Conservation (phyloP, 2,888 invertebrate species). For the Crioceris asparagi region DNA sequence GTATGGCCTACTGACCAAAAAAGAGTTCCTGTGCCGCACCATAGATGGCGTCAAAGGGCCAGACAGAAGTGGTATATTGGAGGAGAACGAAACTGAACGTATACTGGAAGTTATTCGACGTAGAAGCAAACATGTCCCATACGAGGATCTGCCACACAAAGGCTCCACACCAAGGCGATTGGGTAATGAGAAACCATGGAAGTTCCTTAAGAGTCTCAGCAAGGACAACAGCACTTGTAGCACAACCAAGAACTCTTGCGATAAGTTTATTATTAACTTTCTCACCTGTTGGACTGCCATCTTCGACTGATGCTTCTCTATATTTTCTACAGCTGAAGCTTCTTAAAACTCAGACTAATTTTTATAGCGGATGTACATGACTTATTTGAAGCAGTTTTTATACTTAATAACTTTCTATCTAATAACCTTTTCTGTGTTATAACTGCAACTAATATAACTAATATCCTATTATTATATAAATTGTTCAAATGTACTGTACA, state of each 20-base stretch:
- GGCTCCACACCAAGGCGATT: conserved; percentile 25
- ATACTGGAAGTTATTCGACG: conserved; percentile 32
- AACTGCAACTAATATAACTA: too few relatives aligned
- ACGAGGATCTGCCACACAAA: conserved; percentile 28
- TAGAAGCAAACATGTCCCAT: conserved; percentile 26
- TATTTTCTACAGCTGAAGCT: too few relatives aligned
- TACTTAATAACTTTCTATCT: too few relatives aligned
- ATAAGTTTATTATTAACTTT: conserved; percentile 32
- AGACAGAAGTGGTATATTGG: conserved; percentile 44
- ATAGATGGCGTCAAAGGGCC: conserved; percentile 34
- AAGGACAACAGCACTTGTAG: conserved; percentile 18
- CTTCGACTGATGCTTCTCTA: conserved; percentile 36
- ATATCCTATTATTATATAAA: too few relatives aligned
- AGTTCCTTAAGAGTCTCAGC: conserved; percentile 21
- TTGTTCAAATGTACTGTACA: too few relatives aligned
- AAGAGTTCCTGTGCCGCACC: conserved; percentile 43
- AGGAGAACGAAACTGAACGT: conserved; percentile 40
- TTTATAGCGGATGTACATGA: too few relatives aligned
- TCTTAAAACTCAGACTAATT: too few relatives aligned
- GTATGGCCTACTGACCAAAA: conserved; percentile 54
- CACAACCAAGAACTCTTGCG: conserved; percentile 20
- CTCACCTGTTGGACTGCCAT: conserved; percentile 35
- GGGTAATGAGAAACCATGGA: conserved; percentile 24
- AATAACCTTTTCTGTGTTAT: too few relatives aligned
- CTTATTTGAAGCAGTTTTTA: too few relatives aligned